phyloP scores from a whole-genome alignment of 1,140 invertebrate species.

The Kradibia gibbosae region DNA sequence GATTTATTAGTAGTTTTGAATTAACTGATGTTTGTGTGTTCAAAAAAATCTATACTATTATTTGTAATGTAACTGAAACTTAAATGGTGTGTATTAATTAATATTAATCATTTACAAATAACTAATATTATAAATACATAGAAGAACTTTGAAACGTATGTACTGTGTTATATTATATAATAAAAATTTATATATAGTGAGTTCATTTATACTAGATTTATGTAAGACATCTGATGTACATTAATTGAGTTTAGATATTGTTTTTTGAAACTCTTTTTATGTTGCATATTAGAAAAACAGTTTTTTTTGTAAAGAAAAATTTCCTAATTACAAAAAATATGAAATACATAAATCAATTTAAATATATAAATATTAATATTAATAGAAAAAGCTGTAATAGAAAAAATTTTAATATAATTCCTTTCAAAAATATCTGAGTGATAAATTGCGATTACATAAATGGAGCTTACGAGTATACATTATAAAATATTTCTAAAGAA shows the following conservation, averaged over 20 bases:
- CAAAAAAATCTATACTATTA: not conserved
- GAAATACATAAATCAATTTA: not conserved
- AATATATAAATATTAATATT: not conserved
- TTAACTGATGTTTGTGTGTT: not conserved
- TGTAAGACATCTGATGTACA: too few relatives aligned
- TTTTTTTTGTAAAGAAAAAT: too few relatives aligned
- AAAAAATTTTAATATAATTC: not conserved
- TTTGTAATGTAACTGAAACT: not conserved
- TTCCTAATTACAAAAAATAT: too few relatives aligned
- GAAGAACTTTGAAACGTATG: too few relatives aligned
- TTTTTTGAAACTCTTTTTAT: too few relatives aligned
- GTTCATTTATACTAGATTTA: too few relatives aligned
- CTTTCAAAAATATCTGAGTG: not conserved
- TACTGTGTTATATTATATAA: too few relatives aligned
- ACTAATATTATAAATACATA: not conserved
- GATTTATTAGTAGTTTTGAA: not conserved
- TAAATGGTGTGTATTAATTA: not conserved
- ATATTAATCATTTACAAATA: not conserved
- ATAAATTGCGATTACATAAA: conserved; percentile 15
- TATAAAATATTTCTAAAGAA: conserved; percentile 26
- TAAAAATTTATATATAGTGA: too few relatives aligned
- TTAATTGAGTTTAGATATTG: too few relatives aligned
- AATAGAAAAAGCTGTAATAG: not conserved
- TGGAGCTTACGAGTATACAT: conserved; percentile 14
- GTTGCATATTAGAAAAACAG: too few relatives aligned